Conservation (phyloP, 2,888 invertebrate species). For the Mesorhabditis sp. region DNA sequence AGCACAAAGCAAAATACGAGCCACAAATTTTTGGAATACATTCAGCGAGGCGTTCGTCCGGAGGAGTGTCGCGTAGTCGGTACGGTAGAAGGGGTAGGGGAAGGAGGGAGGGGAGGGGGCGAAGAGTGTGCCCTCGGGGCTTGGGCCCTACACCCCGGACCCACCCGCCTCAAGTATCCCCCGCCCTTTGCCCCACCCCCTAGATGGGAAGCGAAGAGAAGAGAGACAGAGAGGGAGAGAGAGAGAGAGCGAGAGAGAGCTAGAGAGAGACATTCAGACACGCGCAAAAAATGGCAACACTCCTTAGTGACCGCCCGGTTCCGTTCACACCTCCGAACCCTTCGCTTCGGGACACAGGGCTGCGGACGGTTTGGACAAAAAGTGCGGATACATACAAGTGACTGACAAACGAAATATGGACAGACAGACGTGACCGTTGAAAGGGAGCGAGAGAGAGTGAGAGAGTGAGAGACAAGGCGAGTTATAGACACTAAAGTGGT, state of each 20-base stretch:
- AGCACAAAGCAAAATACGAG: constrained; percentile 4
- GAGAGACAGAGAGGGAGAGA: not conserved
- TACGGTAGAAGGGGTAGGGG: constrained; percentile 7
- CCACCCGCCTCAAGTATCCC: constrained; percentile 16
- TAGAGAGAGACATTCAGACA: too few relatives aligned
- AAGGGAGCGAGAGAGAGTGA: too few relatives aligned
- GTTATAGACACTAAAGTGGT: too few relatives aligned
- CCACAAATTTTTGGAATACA: constrained; percentile 1
- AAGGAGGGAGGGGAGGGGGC: constrained; percentile 10
- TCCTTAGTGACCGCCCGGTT: too few relatives aligned
- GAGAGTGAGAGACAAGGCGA: too few relatives aligned
- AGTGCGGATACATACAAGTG: too few relatives aligned
- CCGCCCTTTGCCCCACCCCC: constrained; percentile 17
- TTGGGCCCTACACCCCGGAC: constrained; percentile 12
- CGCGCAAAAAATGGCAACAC: too few relatives aligned
- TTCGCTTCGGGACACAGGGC: too few relatives aligned
- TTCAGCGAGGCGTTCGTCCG: constrained; percentile 7
- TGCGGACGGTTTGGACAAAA: too few relatives aligned
- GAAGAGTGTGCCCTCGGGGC: constrained; percentile 14
- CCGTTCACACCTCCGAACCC: too few relatives aligned
- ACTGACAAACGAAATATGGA: too few relatives aligned
- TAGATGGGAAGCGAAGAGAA: constrained; percentile 2
- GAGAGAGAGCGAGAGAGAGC: not conserved
- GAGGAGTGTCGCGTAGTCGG: constrained; percentile 6
- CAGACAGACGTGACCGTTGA: too few relatives aligned